Conservation (phyloP, 35 echinoderm and acorn worm species). For the Heliocidaris tuberculata region DNA sequence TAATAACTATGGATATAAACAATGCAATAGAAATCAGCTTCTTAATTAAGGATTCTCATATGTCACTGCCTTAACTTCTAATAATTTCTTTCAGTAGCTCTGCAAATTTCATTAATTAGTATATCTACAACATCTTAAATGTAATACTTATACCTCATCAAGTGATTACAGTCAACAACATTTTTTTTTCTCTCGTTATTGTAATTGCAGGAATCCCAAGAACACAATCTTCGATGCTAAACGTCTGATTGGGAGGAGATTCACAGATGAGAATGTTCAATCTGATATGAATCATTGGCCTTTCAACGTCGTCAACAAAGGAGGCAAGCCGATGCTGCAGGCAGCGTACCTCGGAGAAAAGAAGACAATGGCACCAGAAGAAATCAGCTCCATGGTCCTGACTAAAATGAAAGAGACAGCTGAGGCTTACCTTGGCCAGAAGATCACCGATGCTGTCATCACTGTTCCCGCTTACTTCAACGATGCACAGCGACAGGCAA, state of each 20-base stretch:
- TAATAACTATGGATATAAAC: too few relatives aligned
- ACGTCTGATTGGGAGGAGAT: constrained; percentile 85
- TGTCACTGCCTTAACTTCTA: too few relatives aligned
- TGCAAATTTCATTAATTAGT: too few relatives aligned
- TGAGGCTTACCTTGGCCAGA: constrained; percentile 68
- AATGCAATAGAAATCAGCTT: too few relatives aligned
- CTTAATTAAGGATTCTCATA: too few relatives aligned
- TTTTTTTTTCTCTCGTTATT: background rate
- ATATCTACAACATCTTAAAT: too few relatives aligned
- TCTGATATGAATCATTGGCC: constrained; percentile 85
- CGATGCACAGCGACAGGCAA: constrained; percentile 85
- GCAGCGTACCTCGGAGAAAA: constrained; percentile 81
- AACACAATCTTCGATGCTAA: constrained; percentile 97
- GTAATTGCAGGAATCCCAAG: constrained; percentile 69
- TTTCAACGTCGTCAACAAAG: constrained; percentile 74
- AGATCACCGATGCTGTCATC: constrained; percentile 77
- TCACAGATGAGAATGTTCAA: constrained; percentile 69
- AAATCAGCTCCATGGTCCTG: constrained; percentile 87
- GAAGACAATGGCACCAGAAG: constrained; percentile 80
- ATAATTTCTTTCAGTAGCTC: too few relatives aligned
- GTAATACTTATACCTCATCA: too few relatives aligned
- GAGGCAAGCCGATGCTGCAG: constrained; percentile 71
- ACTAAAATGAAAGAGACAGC: constrained; percentile 85
- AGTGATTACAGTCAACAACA: background rate
- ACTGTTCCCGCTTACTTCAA: constrained; percentile 98